Conservation (phyloP, 1,140 invertebrate species). For the Aphaenogaster rudis region DNA sequence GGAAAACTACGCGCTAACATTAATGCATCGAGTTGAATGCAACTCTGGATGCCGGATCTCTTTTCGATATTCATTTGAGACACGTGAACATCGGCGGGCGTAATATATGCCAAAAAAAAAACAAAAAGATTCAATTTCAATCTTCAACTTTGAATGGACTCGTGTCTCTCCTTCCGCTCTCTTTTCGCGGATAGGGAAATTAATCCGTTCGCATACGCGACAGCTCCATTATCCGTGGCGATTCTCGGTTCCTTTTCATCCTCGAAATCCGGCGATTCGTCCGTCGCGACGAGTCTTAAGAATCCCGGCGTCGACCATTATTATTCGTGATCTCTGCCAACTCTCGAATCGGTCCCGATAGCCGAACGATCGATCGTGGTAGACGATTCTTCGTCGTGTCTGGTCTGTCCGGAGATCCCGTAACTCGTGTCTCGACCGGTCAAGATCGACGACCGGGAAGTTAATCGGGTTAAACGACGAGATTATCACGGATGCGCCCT, state of each 20-base stretch:
- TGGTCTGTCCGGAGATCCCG: background rate
- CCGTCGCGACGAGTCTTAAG: conserved; percentile 5
- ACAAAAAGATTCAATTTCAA: background rate
- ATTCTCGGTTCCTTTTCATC: background rate
- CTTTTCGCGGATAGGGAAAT: background rate
- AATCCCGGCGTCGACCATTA: conserved; percentile 33
- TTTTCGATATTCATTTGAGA: background rate
- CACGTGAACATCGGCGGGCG: background rate
- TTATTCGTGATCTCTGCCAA: conserved; percentile 41
- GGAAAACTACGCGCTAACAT: conserved; percentile 20
- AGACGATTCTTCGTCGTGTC: conserved; percentile 41
- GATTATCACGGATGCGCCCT: conserved; percentile 39
- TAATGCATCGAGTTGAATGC: background rate
- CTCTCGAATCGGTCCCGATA: conserved; percentile 14
- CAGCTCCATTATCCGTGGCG: conserved; percentile 6
- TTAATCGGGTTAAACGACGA: conserved; percentile 63
- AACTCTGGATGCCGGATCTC: background rate
- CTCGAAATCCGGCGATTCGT: conserved; percentile 19
- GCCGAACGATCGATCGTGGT: conserved; percentile 31
- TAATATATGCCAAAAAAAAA: background rate
- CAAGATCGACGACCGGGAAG: conserved; percentile 45
- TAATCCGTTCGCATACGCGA: conserved; percentile 24
- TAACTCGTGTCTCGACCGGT: conserved; percentile 18
- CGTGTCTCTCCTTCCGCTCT: background rate
- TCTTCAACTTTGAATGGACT: background rate